Evolutionary conservation across 2,888 invertebrate species (phyloP).

Genomic region (Drosophila macrospina): DNA sequence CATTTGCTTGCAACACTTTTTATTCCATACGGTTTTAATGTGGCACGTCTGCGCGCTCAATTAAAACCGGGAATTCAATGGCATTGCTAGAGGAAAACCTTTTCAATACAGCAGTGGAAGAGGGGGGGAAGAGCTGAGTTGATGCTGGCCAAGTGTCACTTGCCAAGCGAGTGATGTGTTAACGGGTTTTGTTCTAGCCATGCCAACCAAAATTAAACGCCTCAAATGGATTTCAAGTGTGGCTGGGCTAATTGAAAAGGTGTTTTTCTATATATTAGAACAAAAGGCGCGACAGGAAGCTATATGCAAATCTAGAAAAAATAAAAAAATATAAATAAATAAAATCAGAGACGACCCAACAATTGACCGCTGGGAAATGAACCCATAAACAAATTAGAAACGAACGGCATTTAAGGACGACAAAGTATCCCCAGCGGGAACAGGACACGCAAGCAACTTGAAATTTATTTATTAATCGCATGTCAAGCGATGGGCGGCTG

Average conservation of each 20-base stretch:
- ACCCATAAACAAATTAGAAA: slow-evolving; percentile 81
- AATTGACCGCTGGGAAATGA: slow-evolving; percentile 84
- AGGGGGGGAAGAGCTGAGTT: slow-evolving; percentile 10
- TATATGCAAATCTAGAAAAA: no score
- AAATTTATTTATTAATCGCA: slow-evolving; percentile 82
- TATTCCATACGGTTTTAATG: slow-evolving; percentile 52
- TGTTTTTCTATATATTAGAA: slow-evolving; percentile 38
- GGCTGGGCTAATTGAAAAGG: slow-evolving; percentile 78
- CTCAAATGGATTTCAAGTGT: slow-evolving; percentile 76
- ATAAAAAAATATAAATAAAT: no score
- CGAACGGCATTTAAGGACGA: slow-evolving; percentile 66
- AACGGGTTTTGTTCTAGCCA: slow-evolving; percentile 64
- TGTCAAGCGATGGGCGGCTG: slow-evolving; percentile 60
- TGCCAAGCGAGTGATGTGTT: slow-evolving; percentile 75
- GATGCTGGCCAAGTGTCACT: slow-evolving; percentile 75
- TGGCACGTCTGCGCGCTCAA: slow-evolving; percentile 70
- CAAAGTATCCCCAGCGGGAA: slow-evolving; percentile 18
- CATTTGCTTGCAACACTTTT: slow-evolving; percentile 54
- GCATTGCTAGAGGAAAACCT: slow-evolving; percentile 46
- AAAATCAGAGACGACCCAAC: slow-evolving; percentile 82
- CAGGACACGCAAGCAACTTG: slow-evolving; percentile 63
- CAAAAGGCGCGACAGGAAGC: slow-evolving; percentile 52
- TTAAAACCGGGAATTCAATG: slow-evolving; percentile 60
- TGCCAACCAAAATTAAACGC: slow-evolving; percentile 71
- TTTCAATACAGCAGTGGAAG: slow-evolving; percentile 10